A percentile compares a stretch with the other conserved stretches of the same genome.
Conservation (phyloP, 2,888 invertebrate genomes). For the Drosophila borborema region DNA sequence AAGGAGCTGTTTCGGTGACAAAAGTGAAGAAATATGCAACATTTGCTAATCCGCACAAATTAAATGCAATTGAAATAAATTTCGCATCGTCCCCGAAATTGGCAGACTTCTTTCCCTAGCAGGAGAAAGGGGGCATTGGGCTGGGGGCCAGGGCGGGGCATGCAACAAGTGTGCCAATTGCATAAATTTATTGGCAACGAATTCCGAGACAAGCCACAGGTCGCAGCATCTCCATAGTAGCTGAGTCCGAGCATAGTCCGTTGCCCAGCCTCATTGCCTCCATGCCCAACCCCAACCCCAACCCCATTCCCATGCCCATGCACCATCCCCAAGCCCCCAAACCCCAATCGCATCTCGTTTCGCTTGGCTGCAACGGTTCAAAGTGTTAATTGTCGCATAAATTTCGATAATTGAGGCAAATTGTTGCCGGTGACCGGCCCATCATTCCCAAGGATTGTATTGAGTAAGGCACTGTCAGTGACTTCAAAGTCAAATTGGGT, state of each 20-base stretch:
- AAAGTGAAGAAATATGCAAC: constrained; percentile 16
- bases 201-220: constrained; percentile 47
- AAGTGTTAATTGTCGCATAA: constrained; percentile 75
- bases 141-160: constrained; percentile 16
- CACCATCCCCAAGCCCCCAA: neutral
- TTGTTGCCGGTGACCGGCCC: constrained; percentile 16
- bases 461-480: neutral
- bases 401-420: constrained; percentile 70
- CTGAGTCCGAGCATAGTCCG: constrained; percentile 5
- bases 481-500: too few species aligned
- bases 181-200: constrained; percentile 78
- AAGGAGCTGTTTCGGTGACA: constrained; percentile 30
- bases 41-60: constrained; percentile 74
- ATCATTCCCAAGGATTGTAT: constrained; percentile 27
- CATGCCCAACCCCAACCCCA: constrained; percentile 22
- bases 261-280: neutral
- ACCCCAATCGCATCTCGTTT: constrained; percentile 20
- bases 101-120: constrained; percentile 37
- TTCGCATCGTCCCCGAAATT: constrained; percentile 65
- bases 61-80: constrained; percentile 79
- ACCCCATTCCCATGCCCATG: neutral
- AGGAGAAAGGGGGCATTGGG: neutral
- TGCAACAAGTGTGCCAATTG: constrained; percentile 77
- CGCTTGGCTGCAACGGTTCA: constrained; percentile 62
- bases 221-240: constrained; percentile 27